These are phyloP conservation scores for Dolichallabes microphthalmus DNA, from an alignment of 2,113 vertebrate genomes.

Conservation along the genomic window DNA sequence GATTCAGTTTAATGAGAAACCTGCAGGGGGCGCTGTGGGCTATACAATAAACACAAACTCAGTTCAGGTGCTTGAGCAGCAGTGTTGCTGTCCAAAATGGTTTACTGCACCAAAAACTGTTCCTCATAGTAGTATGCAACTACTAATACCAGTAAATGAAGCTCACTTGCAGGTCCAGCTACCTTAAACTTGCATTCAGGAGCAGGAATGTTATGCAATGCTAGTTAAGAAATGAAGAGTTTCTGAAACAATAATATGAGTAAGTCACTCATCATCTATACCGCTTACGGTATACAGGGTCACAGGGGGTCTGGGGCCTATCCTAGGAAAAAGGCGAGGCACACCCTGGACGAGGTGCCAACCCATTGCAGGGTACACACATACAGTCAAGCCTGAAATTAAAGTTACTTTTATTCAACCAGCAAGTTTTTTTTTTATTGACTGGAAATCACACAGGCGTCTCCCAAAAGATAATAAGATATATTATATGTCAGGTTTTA, in stretches of 20 bases:
- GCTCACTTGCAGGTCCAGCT: neutral
- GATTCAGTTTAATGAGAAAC: constrained; percentile 5
- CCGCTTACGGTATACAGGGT: too few relatives aligned
- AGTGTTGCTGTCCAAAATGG: neutral
- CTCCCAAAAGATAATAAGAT: too few relatives aligned
- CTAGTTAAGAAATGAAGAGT: neutral
- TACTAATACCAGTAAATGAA: neutral
- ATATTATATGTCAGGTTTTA: too few relatives aligned
- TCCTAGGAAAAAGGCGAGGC: too few relatives aligned
- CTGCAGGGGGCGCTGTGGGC: constrained; percentile 59
- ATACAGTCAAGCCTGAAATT: too few relatives aligned
- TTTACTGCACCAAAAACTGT: neutral
- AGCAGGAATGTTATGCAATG: neutral
- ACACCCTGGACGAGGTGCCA: too few relatives aligned
- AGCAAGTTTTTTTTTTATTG: too few relatives aligned
- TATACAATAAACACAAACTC: neutral
- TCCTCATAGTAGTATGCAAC: neutral
- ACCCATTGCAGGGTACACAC: too few relatives aligned
- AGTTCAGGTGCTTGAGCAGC: neutral
- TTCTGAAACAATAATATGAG: neutral
- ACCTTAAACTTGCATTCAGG: neutral
- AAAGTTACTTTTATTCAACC: too few relatives aligned
- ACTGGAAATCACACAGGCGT: too few relatives aligned
- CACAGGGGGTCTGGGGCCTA: too few relatives aligned
- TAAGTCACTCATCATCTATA: too few relatives aligned